phyloP scores from a whole-genome alignment of 2,888 invertebrate species.

The Ceraclea dissimilis region DNA sequence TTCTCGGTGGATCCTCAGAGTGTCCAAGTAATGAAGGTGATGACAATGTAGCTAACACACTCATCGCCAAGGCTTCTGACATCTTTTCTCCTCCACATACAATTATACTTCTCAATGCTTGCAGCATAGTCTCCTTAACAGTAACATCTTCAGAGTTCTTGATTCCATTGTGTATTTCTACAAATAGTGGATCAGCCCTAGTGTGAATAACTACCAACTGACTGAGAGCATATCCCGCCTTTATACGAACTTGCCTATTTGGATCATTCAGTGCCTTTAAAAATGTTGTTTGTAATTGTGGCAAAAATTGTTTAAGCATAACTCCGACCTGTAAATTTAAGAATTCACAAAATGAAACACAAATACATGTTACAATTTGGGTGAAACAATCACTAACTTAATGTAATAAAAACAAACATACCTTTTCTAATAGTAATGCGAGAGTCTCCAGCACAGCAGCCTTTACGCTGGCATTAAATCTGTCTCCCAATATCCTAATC shows the following conservation, averaged over 20 bases:
- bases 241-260: conserved; percentile 78
- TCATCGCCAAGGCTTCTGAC: conserved; percentile 70
- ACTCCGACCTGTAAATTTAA: conserved; percentile 65
- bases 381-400: background rate
- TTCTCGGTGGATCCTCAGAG: conserved; percentile 73
- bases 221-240: conserved; percentile 82
- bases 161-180: conserved; percentile 82
- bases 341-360: no score
- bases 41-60: conserved; percentile 61
- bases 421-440: conserved; percentile 85
- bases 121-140: conserved; percentile 87
- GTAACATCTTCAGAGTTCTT: conserved; percentile 78
- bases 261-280: conserved; percentile 90
- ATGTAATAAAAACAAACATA: conserved; percentile 33
- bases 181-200: conserved; percentile 89
- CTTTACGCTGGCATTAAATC: conserved; percentile 90
- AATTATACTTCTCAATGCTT: conserved; percentile 80
- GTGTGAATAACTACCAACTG: conserved; percentile 87
- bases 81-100: conserved; percentile 83
- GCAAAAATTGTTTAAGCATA: conserved; percentile 94
- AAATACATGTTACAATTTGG: no score
- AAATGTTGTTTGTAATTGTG: conserved; percentile 97
- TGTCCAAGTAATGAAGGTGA: conserved; percentile 56
- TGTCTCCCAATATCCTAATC: conserved; percentile 93
- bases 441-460: conserved; percentile 93